A percentile compares a stretch with the other conserved stretches of the same genome.
These are phyloP conservation scores for Gallinago solitaria DNA, from an alignment of 2,797 vertebrate genomes.

Conservation along the genomic window DNA sequence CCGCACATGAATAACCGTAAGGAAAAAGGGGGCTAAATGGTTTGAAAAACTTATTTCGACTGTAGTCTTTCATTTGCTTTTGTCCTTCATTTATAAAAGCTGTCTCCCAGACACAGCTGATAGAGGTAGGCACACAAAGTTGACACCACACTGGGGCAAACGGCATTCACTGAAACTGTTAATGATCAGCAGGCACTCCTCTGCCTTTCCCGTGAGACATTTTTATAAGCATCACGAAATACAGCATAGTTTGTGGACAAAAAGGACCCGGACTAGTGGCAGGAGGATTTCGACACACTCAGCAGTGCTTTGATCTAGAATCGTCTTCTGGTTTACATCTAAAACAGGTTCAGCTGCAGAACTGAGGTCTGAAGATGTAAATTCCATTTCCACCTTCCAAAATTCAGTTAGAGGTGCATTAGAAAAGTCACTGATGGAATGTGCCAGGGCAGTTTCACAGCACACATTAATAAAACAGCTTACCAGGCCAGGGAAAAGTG, in stretches of 20 bases:
- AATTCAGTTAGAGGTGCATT: neutral
- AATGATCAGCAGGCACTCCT: neutral
- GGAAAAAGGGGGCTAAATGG: neutral
- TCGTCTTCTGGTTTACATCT: neutral
- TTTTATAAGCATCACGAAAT: neutral
- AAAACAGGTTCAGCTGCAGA: neutral
- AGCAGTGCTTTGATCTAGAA: neutral
- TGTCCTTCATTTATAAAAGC: neutral
- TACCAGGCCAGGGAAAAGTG: neutral
- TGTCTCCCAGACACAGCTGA: neutral
- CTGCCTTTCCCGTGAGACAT: neutral
- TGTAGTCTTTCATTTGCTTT: neutral
- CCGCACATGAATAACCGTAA: neutral
- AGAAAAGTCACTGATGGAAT: neutral
- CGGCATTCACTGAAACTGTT: neutral
- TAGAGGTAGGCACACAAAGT: neutral
- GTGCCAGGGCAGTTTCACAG: neutral
- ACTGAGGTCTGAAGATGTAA: neutral
- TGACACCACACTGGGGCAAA: neutral
- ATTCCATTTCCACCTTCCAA: neutral
- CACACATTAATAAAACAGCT: neutral
- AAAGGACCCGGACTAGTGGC: neutral
- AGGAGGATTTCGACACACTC: neutral
- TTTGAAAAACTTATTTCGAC: neutral
- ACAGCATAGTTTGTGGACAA: neutral